phyloP scores from a whole-genome alignment of 1,140 invertebrate genomes.

The Drosophila willistoni region DNA sequence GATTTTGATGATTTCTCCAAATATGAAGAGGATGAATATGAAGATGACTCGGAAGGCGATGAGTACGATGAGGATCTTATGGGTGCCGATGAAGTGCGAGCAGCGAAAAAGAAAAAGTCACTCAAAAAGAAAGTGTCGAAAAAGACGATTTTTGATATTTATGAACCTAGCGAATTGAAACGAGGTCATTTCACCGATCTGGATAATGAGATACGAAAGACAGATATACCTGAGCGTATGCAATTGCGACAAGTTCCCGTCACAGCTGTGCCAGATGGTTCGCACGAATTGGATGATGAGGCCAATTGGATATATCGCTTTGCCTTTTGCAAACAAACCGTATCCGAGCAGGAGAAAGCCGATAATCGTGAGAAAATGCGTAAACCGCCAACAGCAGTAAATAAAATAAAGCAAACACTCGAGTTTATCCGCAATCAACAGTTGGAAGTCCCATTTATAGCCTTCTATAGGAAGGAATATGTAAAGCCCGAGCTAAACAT shows the following conservation, averaged over 20 bases:
- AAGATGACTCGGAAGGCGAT: constrained; percentile 91
- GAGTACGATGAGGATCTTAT: constrained; percentile 88
- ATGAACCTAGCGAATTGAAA: constrained; percentile 98
- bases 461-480: constrained; percentile 99
- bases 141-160: constrained; percentile 97
- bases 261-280: constrained; percentile 91
- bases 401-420: constrained; percentile 96
- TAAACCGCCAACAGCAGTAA: constrained; percentile 85
- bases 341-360: constrained; percentile 89
- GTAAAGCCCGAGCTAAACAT: constrained; percentile 97
- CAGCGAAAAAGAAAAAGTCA: constrained; percentile 87
- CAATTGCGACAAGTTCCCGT: constrained; percentile 95
- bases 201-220: constrained; percentile 95
- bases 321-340: constrained; percentile 92
- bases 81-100: constrained; percentile 84
- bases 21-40: constrained; percentile 94
- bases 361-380: constrained; percentile 70
- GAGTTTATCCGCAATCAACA: constrained; percentile 98
- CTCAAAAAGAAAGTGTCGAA: constrained; percentile 90
- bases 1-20: constrained; percentile 98
- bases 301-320: constrained; percentile 99
- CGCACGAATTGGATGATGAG: constrained; percentile 96
- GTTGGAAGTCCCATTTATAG: constrained; percentile 98
- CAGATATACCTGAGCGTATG: constrained; percentile 96
- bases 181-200: constrained; percentile 97